Evolutionary conservation across 2,888 invertebrate genomes (phyloP), one percentile per base, ranked within the genome.

Genomic region (Microctonus hyperodae): DNA sequence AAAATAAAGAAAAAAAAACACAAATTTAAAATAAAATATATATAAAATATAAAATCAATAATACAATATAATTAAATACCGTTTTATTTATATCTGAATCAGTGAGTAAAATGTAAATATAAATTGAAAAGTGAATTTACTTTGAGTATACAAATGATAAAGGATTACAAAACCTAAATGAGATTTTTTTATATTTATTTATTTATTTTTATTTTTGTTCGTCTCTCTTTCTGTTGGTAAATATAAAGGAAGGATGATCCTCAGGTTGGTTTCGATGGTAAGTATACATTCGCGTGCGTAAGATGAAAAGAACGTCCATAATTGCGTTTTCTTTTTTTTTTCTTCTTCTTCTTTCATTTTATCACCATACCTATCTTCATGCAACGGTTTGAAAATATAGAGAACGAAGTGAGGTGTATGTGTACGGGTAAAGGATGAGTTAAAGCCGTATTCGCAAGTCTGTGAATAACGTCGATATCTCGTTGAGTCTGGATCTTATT

Each of bases 261-360:
- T 53, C 31, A 28, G 51, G 37, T 51, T 53, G 37, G 62, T 33
- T 50, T 22, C 11, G 33, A 33, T 13, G 50, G 62, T 62, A 62
- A 70, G 72, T 65, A 73, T 73, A 70, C 65, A 72, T 75, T 64
- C 73, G 74, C 72, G 70, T 72, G 68, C 66, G 68, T 55, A 55
- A 72, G 71, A 74, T 76, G 73, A 76, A 76, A 78, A 73, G 69
- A 72, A 72, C 71, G 72, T 68, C 74, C 72, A 78, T 78, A 78
- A 78, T 78, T 78, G 75, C 75, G 76, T 76, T 65, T 75, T 71
- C 73, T 66, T n/a, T n/a, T 37, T 37, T 37, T 37, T 37, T 37
- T n/a, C n/a, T 44, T 44, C 44, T 44, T 44, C 44, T 75, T 71
- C 72, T 66, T n/a, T n/a, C 16, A n/a, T 16, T 16, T 16, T 16